phyloP scores from a whole-genome alignment of 2,797 vertebrate genomes.

The Otus scops region DNA sequence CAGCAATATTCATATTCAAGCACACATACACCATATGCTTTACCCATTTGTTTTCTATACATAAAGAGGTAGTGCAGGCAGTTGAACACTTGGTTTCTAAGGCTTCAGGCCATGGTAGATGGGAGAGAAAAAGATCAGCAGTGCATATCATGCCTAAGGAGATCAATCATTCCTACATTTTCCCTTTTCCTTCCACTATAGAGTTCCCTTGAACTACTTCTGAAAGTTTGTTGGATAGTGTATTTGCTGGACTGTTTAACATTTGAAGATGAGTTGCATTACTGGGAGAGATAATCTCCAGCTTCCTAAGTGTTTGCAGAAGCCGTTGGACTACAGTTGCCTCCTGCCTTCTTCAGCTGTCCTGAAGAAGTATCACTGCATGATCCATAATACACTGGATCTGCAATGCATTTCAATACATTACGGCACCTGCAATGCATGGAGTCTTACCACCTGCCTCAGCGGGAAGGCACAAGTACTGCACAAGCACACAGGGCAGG shows the following conservation, averaged over 20 bases:
- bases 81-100: neutral
- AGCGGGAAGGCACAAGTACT: neutral
- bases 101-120: neutral
- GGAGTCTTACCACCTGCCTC: too few species aligned
- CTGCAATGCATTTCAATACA: neutral
- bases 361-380: neutral
- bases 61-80: neutral
- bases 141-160: neutral
- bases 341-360: neutral
- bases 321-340: neutral
- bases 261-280: neutral
- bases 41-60: neutral
- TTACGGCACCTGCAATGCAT: neutral
- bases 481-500: neutral
- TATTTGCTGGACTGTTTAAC: conserved; percentile 20
- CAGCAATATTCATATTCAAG: neutral
- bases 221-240: neutral
- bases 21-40: accelerated
- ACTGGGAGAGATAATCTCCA: neutral
- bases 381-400: neutral
- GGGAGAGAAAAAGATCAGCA: neutral
- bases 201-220: neutral
- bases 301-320: neutral
- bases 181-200: neutral
- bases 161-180: neutral